Percentiles rank a stretch among this genome's conserved stretches.
Evolutionary conservation across 2,113 vertebrate genomes (phyloP).

Genomic region (Micronycteris hirsuta): DNA sequence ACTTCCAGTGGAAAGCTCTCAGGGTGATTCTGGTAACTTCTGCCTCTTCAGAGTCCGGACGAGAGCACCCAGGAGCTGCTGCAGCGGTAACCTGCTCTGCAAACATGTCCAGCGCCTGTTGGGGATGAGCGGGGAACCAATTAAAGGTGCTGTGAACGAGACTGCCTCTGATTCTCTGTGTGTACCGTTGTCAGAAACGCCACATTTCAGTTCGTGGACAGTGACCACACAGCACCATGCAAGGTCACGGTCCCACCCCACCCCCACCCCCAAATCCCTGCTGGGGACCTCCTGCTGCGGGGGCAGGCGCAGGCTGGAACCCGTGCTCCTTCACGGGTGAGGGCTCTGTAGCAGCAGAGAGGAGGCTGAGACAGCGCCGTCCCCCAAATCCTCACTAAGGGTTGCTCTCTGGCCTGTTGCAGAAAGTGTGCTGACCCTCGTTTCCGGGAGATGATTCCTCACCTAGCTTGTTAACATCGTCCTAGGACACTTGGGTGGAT

Average conservation of each 20-base stretch:
- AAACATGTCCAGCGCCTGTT: background rate
- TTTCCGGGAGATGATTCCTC: background rate
- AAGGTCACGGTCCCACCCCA: no score
- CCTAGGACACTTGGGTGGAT: background rate
- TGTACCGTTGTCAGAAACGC: background rate
- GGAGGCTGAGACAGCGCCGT: no score
- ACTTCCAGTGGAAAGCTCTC: background rate
- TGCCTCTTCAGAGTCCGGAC: background rate
- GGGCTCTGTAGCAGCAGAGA: accelerated
- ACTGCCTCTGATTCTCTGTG: background rate
- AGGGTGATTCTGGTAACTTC: background rate
- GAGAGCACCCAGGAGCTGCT: no score
- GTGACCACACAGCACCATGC: accelerated
- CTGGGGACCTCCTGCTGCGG: background rate
- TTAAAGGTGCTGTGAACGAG: background rate
- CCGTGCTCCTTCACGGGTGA: background rate
- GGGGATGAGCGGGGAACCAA: background rate
- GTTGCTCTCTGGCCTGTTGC: background rate
- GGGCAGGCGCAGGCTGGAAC: accelerated
- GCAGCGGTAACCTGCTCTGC: background rate
- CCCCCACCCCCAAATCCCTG: background rate
- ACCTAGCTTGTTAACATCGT: background rate
- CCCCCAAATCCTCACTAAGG: accelerated
- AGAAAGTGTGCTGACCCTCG: background rate
- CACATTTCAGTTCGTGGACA: background rate